These are phyloP conservation scores for Apamea anceps DNA, from an alignment of 2,888 invertebrate species.

Conservation along the genomic window DNA sequence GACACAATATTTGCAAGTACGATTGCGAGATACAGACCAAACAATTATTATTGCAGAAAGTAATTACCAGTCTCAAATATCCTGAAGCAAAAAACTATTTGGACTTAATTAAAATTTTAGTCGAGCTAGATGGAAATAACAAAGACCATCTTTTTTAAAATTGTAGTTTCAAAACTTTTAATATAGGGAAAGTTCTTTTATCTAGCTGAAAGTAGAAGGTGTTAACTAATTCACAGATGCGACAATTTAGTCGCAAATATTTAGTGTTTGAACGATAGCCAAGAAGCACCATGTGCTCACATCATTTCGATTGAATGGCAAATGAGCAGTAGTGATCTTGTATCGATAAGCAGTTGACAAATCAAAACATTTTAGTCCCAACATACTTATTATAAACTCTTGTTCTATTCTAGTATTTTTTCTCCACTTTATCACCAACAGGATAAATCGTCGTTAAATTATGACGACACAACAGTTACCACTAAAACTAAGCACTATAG, in stretches of 20 bases:
- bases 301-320: constrained; percentile 11
- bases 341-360: not conserved
- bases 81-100: constrained; percentile 15
- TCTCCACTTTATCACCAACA: not conserved
- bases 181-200: constrained; percentile 2
- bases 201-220: not conserved
- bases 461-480: not conserved
- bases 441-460: too few species aligned
- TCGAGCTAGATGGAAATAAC: constrained; percentile 2
- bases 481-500: not conserved
- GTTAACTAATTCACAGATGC: constrained; percentile 19
- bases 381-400: not conserved
- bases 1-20: constrained; percentile 10
- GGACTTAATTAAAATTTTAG: constrained; percentile 1
- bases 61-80: constrained; percentile 9
- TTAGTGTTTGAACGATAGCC: constrained; percentile 38
- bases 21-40: not conserved
- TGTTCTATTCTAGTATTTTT: not conserved
- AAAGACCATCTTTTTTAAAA: not conserved
- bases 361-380: not conserved
- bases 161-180: not conserved
- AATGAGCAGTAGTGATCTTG: constrained; percentile 13
- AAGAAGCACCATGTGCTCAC: constrained; percentile 31
- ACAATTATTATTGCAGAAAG: not conserved
- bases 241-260: constrained; percentile 16